Evolutionary conservation across 2,888 invertebrate species (phyloP), one percentile per base, ranked within the genome.

Genomic region (Orthosia gothica): DNA sequence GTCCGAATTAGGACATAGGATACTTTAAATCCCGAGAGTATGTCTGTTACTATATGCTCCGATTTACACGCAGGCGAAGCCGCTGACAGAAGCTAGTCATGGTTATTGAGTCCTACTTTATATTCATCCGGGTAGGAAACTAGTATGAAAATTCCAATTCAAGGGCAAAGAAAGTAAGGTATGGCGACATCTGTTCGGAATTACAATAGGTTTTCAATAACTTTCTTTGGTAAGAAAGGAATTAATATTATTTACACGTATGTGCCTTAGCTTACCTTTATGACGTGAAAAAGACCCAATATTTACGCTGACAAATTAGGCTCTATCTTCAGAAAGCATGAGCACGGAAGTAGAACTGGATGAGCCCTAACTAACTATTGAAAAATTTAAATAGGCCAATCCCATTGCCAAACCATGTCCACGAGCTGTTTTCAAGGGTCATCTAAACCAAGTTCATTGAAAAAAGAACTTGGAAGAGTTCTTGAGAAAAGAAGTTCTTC

Each of bases 131-230:
- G 70, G 4, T 57, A 18, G 5, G 4, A 26, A 50, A 52, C n/a
- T 1, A 40, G 9, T 23, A 26, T 20, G 40, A 50, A 66, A 40
- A 61, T 64, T 40, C 20, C 32, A 72, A 40, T 54, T 58, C 72
- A 40, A 63, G 47, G 55, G 50, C 58, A 50, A 54, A 54, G 83
- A 66, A 72, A 67, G 58, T 59, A 69, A 81, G 50, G 50, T 57
- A 55, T 45, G 26, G 5, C 32, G 26, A 3, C 26, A 59, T 40
- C 13, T 20, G 32, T 45, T 47, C 16, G 50, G 79, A 77, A 78
- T 81, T 52, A 59, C 58, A 72, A 72, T 66, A n/a, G n/a, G 50
- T 58, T 52, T 55, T 55, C 45, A 65, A 66, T 69, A 77, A 82
- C 71, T 81, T 76, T 76, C 68, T 52, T 76, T 58, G 62, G 16